Evolutionary conservation across 2,797 vertebrate species (phyloP).

Genomic region (Karalla daura): DNA sequence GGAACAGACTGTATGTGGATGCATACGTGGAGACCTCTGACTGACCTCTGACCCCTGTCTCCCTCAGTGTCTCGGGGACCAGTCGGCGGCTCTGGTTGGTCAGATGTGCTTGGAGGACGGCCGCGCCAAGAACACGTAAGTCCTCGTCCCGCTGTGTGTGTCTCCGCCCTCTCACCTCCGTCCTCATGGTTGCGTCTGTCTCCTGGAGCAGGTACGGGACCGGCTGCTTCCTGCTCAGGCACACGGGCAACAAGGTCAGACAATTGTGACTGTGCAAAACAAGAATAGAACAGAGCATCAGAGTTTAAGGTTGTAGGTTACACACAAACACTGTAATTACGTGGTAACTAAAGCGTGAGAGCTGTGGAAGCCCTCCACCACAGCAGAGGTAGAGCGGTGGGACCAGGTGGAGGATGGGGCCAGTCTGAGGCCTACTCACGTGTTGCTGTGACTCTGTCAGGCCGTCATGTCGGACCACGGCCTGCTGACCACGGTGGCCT

Average conservation of each 20-base stretch:
- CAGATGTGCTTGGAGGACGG: conserved; percentile 94
- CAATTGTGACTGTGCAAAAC: too few species aligned
- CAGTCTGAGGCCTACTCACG: too few species aligned
- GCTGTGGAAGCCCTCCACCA: too few species aligned
- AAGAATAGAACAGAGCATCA: too few species aligned
- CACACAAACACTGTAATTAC: too few species aligned
- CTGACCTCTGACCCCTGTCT: neutral
- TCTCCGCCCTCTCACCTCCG: too few species aligned
- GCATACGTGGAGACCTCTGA: neutral
- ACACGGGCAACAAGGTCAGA: conserved; percentile 91
- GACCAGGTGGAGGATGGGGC: too few species aligned
- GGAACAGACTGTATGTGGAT: too few species aligned
- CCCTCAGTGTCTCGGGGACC: conserved; percentile 93
- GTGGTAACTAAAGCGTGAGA: too few species aligned
- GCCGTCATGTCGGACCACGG: conserved; percentile 94
- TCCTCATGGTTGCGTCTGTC: too few species aligned
- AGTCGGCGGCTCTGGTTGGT: conserved; percentile 93
- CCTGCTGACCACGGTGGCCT: conserved; percentile 95
- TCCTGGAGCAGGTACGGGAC: conserved; percentile 98
- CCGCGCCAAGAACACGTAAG: conserved; percentile 96
- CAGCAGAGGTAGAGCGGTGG: too few species aligned
- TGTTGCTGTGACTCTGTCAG: conserved; percentile 68
- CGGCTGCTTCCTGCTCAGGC: conserved; percentile 95
- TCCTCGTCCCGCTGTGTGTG: fast-evolving
- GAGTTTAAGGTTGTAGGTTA: too few species aligned